Conservation (phyloP, 1,140 invertebrate genomes). For the Batillaria attramentaria region DNA sequence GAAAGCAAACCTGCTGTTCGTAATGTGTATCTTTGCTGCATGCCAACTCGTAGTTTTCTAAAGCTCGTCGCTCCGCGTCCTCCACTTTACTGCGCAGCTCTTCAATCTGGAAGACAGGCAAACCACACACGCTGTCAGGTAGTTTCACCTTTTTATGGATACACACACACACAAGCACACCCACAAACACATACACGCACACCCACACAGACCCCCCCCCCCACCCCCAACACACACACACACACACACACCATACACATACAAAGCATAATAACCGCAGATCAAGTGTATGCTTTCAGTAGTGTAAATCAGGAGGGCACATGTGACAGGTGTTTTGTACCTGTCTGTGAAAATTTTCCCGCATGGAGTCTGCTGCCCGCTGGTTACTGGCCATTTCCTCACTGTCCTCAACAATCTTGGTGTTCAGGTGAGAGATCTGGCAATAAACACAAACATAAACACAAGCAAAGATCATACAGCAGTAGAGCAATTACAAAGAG, state of each 20-base stretch:
- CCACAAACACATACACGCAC: no score
- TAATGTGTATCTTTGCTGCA: constrained; percentile 54
- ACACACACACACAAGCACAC: no score
- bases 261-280: no score
- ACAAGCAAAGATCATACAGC: no score
- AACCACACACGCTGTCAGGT: not conserved
- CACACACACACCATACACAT: no score
- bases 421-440: constrained; percentile 75
- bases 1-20: constrained; percentile 62
- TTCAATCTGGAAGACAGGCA: constrained; percentile 43
- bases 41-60: constrained; percentile 57
- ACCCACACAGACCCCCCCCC: no score
- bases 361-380: constrained; percentile 51
- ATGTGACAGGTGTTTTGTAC: constrained; percentile 36
- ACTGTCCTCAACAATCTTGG: constrained; percentile 70
- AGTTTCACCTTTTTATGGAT: no score
- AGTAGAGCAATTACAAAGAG: no score
- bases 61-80: constrained; percentile 76
- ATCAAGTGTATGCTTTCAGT: no score
- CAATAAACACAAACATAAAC: no score
- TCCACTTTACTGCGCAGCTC: constrained; percentile 81
- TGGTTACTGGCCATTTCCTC: constrained; percentile 59
- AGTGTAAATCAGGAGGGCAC: no score
- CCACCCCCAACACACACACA: no score
- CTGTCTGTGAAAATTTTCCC: constrained; percentile 59